Conservation (phyloP, 2,113 vertebrate genomes). For the Prunella himalayana region DNA sequence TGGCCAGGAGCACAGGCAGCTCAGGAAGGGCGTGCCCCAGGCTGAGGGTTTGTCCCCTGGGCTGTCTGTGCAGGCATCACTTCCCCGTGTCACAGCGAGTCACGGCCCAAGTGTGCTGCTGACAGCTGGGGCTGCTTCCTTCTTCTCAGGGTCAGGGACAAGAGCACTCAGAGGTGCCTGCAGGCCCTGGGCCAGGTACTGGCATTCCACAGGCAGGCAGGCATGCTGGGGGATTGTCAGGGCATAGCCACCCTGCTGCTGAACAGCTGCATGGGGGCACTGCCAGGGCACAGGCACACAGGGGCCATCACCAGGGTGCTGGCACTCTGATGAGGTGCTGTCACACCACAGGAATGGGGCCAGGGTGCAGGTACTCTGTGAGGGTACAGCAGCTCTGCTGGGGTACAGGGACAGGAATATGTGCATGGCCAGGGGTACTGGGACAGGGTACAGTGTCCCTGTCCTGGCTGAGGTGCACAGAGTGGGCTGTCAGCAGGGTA, state of each 20-base stretch:
- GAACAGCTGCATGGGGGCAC: background rate
- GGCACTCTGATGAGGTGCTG: background rate
- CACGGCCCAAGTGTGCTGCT: background rate
- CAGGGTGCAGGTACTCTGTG: background rate
- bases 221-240: background rate
- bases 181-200: background rate
- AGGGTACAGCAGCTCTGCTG: background rate
- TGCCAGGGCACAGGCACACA: background rate
- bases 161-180: background rate
- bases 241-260: background rate
- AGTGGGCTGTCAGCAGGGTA: background rate
- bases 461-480: fast-evolving
- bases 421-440: background rate
- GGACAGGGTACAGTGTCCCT: background rate
- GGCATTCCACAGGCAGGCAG: fast-evolving
- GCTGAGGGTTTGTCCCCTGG: background rate
- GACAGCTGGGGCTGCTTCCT: background rate
- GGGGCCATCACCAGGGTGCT: background rate
- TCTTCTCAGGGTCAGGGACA: background rate
- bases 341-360: fast-evolving
- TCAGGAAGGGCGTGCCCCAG: constrained; percentile 56
- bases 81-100: constrained; percentile 3
- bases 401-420: background rate
- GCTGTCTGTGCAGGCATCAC: constrained; percentile 30
- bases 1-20: background rate